phyloP scores from a whole-genome alignment of 1,140 invertebrate species.

The Drosophila parvula region DNA sequence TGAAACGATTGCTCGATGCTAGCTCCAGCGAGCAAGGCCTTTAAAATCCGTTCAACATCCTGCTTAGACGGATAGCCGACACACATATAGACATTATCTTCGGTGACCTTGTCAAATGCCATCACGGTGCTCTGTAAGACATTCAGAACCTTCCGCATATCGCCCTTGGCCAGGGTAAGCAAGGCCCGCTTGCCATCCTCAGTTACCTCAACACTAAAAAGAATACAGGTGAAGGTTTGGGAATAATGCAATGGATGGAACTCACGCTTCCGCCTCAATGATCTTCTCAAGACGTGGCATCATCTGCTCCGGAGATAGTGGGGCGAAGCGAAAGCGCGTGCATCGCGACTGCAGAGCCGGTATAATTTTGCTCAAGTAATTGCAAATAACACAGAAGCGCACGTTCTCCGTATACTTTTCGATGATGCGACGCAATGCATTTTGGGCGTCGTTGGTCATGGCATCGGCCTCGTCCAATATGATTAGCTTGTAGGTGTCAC shows the following conservation, averaged over 20 bases:
- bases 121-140: slow-evolving; percentile 96
- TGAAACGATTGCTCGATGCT: slow-evolving; percentile 91
- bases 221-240: slow-evolving; percentile 27
- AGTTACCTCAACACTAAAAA: slow-evolving; percentile 90
- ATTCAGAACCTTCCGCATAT: slow-evolving; percentile 99
- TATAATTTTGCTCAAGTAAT: slow-evolving; percentile 99
- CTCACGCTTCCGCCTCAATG: slow-evolving; percentile 93
- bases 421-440: slow-evolving; percentile 98
- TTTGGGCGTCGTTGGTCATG: slow-evolving; percentile 99
- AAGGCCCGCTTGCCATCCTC: slow-evolving; percentile 96
- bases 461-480: slow-evolving; percentile 99
- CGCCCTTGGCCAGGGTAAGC: slow-evolving; percentile 95
- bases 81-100: slow-evolving; percentile 97
- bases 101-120: slow-evolving; percentile 94
- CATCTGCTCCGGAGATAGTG: slow-evolving; percentile 94
- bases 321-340: slow-evolving; percentile 98
- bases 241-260: neutral
- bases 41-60: slow-evolving; percentile 95
- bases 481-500: slow-evolving; percentile 96
- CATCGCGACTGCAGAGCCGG: slow-evolving; percentile 99
- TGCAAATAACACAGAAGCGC: slow-evolving; percentile 99
- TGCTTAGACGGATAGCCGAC: slow-evolving; percentile 96
- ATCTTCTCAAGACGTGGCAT: slow-evolving; percentile 95
- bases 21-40: slow-evolving; percentile 94
- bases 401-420: slow-evolving; percentile 99